Evolutionary conservation across 2,797 vertebrate genomes (phyloP).

Genomic region (Cossypha dichroa): DNA sequence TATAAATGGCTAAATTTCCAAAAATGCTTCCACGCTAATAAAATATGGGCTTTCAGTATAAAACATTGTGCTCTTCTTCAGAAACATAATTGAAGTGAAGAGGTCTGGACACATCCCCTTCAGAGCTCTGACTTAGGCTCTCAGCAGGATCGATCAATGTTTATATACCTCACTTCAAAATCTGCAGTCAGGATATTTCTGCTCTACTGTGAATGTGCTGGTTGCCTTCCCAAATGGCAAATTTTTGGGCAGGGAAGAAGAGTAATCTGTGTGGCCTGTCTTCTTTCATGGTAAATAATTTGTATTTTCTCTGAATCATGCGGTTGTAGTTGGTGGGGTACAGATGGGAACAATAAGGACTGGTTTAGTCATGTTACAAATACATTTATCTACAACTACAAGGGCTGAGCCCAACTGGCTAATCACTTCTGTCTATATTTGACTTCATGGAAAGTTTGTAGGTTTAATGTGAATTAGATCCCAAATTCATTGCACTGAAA

Average conservation of each 20-base stretch:
- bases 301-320: not conserved
- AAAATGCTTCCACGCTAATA: not conserved
- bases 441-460: not conserved
- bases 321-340: not conserved
- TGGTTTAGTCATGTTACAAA: not conserved
- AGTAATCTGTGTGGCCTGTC: not conserved
- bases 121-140: not conserved
- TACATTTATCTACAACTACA: not conserved
- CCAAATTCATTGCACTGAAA: not conserved
- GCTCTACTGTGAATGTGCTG: not conserved
- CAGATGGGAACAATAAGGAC: not conserved
- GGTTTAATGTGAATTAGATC: not conserved
- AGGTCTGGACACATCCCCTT: not conserved
- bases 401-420: not conserved
- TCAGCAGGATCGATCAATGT: accelerated
- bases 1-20: not conserved
- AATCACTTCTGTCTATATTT: not conserved
- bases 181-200: not conserved
- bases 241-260: not conserved
- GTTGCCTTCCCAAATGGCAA: not conserved
- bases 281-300: not conserved
- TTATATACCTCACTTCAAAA: not conserved
- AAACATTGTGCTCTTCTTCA: not conserved
- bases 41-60: not conserved
- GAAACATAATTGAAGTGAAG: not conserved